These are phyloP conservation scores for Lophotriccus pileatus DNA, from an alignment of 2,797 vertebrate genomes.

Conservation along the genomic window DNA sequence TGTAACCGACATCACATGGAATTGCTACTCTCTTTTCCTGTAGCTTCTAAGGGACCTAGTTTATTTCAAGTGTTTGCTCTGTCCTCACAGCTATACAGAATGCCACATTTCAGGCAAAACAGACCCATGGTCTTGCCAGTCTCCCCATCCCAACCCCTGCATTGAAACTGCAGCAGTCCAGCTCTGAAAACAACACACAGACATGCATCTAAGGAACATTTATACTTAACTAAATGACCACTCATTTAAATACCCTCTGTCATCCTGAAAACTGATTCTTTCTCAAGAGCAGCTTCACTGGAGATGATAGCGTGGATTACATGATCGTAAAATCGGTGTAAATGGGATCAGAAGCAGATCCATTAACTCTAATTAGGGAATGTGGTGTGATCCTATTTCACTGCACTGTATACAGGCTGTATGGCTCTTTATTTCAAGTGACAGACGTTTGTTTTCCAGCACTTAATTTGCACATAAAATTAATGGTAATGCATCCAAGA, in stretches of 20 bases:
- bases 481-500: slow-evolving; percentile 57
- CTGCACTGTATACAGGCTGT: not conserved
- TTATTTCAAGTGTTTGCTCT: not conserved
- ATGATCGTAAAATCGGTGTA: not conserved
- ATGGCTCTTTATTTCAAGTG: slow-evolving; percentile 39
- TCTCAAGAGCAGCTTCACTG: not conserved
- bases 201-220: not conserved
- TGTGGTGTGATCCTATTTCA: slow-evolving; percentile 1
- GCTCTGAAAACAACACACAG: not conserved
- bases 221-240: not conserved
- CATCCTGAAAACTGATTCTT: not conserved
- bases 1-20: not conserved
- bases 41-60: not conserved
- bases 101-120: not conserved
- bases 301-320: not conserved
- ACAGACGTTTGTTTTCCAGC: slow-evolving; percentile 39
- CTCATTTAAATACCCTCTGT: not conserved
- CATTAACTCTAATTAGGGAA: slow-evolving; percentile 23
- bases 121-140: not conserved
- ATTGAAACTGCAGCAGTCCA: not conserved
- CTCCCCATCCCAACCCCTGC: not conserved
- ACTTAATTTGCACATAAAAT: slow-evolving; percentile 55
- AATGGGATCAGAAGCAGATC: slow-evolving; percentile 28
- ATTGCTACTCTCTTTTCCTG: not conserved
- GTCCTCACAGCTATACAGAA: not conserved